A percentile compares a stretch with the other conserved stretches of the same genome.
These are phyloP conservation scores for Parnassius smintheus DNA, from an alignment of 2,888 invertebrate genomes.

Conservation along the genomic window DNA sequence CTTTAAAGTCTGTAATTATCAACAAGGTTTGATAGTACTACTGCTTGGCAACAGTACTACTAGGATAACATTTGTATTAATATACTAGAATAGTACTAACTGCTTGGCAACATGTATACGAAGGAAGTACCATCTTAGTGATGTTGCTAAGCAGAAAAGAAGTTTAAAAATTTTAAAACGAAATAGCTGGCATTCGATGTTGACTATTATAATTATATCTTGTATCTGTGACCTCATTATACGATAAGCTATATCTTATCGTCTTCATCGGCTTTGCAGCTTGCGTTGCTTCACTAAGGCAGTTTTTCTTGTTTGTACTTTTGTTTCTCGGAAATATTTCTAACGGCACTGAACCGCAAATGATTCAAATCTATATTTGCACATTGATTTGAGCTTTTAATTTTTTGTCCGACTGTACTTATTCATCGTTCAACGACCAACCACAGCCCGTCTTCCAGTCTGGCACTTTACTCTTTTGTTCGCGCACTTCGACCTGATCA, in stretches of 20 bases:
- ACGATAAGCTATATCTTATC: constrained; percentile 15
- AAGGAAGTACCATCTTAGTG: too few species aligned
- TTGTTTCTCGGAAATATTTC: neutral
- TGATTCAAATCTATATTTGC: constrained; percentile 19
- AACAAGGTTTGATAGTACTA: too few species aligned
- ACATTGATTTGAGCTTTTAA: constrained; percentile 9
- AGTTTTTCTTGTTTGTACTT: constrained; percentile 3
- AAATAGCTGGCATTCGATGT: too few species aligned
- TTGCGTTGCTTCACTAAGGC: constrained; percentile 4
- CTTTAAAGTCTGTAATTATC: too few species aligned
- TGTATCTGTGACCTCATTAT: constrained; percentile 16
- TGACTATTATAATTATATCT: neutral
- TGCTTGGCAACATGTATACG: too few species aligned
- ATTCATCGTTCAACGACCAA: constrained; percentile 15
- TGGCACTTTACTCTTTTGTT: constrained; percentile 2
- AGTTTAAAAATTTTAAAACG: too few species aligned
- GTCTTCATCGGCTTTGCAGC: neutral
- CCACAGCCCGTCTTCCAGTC: neutral
- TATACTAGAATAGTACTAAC: too few species aligned
- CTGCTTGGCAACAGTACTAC: too few species aligned
- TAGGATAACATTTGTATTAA: too few species aligned
- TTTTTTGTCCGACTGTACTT: constrained; percentile 8
- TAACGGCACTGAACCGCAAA: constrained; percentile 1
- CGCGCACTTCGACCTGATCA: constrained; percentile 10
- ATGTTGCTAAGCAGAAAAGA: too few species aligned